phyloP scores from a whole-genome alignment of 2,888 invertebrate species.

The Zygothrica quintamaculata region DNA sequence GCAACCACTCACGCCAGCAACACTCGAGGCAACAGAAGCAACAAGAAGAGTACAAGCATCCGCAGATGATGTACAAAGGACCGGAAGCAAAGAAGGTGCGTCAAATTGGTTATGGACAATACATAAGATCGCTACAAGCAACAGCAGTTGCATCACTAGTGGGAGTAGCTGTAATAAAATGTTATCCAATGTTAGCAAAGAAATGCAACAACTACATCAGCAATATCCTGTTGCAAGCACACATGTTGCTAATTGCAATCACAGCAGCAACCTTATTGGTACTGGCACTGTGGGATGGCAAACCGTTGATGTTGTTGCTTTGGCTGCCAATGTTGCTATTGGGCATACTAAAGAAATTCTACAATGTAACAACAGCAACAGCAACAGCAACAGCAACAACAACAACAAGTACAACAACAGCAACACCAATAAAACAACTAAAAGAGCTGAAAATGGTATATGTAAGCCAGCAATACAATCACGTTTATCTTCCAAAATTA shows the following conservation, averaged over 20 bases:
- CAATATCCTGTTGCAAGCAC: constrained; percentile 66
- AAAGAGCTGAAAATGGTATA: constrained; percentile 3
- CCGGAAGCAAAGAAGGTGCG: constrained; percentile 55
- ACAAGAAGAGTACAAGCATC: constrained; percentile 40
- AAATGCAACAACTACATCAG: constrained; percentile 37
- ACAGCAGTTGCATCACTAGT: constrained; percentile 24
- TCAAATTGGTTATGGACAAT: constrained; percentile 68
- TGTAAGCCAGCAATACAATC: constrained; percentile 75
- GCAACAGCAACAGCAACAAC: constrained; percentile 22
- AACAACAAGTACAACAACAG: constrained; percentile 26
- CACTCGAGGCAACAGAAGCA: constrained; percentile 31
- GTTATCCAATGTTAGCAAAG: constrained; percentile 35
- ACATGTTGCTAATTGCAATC: constrained; percentile 55
- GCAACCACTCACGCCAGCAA: constrained; percentile 34
- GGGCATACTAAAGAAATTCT: constrained; percentile 50
- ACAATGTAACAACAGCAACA: constrained; percentile 22
- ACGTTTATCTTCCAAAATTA: constrained; percentile 81
- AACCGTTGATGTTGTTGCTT: constrained; percentile 41
- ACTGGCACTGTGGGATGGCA: constrained; percentile 46
- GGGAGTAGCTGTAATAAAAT: constrained; percentile 35
- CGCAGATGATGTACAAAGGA: constrained; percentile 69
- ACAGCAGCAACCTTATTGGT: constrained; percentile 43
- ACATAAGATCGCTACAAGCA: constrained; percentile 56
- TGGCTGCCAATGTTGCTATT: constrained; percentile 61
- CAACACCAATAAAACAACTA: constrained; percentile 25